Base-by-base conservation (phyloP, 2,113 vertebrate species). In the Apteryx mantelli region DNA sequence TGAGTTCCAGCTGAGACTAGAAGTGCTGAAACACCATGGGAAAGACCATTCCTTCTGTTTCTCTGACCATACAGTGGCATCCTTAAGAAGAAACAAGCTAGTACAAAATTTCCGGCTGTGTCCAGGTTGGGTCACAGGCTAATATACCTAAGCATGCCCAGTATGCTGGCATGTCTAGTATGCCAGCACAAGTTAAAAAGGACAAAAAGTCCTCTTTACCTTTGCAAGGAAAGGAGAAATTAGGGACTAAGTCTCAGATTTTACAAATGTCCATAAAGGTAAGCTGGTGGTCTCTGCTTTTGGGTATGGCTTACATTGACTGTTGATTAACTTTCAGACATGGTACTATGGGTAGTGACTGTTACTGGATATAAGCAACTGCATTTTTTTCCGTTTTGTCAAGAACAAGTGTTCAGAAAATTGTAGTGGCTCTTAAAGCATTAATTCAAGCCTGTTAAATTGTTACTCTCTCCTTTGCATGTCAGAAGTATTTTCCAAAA, bases 401-500 rank as follows among this genome's bases (percentile, higher is more conserved):
- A 11, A 42, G 26, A 79, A 58, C n/a, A 94, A 56, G 8, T 81
- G 9, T 19, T 76, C 74, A 82, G 58, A 93, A 91, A 95, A 89
- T 73, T 58, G 22, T 73, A 53, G 25, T 20, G 53, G 8, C 58
- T 92, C 44, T 52, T 38, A 93, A 91, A 87, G 38, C 50, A 60
- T 91, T 69, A 87, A 82, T 92, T 89, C 42, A 89, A 91, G 40
- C 24, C 44, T 82, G 24, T 76, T 82, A 61, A 82, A 89, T 65
- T 82, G 44, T 40, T 87, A 16, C 48, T 91, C n/a, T 77, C 53
- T 87, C 25, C 58, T 80, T 93, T 88, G 78, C 25, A 65, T 50
- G 80, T 91, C 86, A 84, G n/a, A 93, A 82, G 4, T 36, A 46
- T 76, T 96, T 92, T 89, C 61, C 26, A 56, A 70, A 84, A 85